phyloP scores from a whole-genome alignment of 1,140 invertebrate species.

The Aricia agestis region DNA sequence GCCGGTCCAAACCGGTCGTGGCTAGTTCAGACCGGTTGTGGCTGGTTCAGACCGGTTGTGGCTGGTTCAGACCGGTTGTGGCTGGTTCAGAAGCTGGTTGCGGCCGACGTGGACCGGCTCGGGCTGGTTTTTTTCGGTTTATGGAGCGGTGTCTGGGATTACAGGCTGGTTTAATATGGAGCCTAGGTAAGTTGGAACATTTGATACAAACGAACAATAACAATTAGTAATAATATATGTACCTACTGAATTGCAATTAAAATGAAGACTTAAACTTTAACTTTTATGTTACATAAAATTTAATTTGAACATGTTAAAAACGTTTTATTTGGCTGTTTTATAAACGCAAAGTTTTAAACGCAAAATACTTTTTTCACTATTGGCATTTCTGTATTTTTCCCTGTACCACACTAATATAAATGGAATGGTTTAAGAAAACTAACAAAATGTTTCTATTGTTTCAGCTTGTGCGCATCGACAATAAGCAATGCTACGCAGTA shows the following conservation, averaged over 20 bases:
- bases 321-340: no score
- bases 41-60: slow-evolving; percentile 22
- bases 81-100: slow-evolving; percentile 22
- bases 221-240: no score
- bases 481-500: slow-evolving; percentile 43
- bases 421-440: no score
- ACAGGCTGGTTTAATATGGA: slow-evolving; percentile 42
- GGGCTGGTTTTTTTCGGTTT: slow-evolving; percentile 6
- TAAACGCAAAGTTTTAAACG: no score
- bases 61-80: slow-evolving; percentile 22
- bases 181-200: slow-evolving; percentile 41
- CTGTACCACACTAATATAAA: no score
- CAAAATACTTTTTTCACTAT: no score
- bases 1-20: slow-evolving; percentile 21
- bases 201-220: not conserved
- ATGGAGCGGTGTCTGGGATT: slow-evolving; percentile 34
- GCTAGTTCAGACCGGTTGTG: slow-evolving; percentile 22
- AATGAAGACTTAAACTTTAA: no score
- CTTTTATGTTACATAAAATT: no score
- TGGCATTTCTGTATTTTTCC: no score
- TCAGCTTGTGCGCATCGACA: slow-evolving; percentile 59
- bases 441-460: slow-evolving; percentile 29
- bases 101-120: slow-evolving; percentile 19
- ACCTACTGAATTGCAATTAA: no score
- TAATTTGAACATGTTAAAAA: no score